Evolutionary conservation across 2,888 invertebrate species (phyloP).

Genomic region (Hirtodrosophila confusa): DNA sequence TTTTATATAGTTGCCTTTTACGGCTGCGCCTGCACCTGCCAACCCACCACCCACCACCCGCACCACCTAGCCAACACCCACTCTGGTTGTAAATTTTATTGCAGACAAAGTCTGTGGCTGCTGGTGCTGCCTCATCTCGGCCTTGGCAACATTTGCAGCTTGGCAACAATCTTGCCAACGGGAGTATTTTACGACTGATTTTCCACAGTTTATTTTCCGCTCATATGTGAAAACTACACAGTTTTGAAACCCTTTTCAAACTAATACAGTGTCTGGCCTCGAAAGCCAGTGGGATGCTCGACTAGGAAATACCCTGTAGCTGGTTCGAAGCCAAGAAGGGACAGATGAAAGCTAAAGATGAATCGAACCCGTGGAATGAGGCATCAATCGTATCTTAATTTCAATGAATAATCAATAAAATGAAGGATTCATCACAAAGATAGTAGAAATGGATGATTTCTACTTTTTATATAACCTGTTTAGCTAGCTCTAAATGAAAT

Average conservation of each 20-base stretch:
- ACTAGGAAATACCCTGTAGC: conserved; percentile 1
- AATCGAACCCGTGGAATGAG: too few species aligned
- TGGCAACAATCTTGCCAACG: conserved; percentile 55
- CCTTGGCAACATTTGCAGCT: conserved; percentile 45
- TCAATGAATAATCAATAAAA: too few species aligned
- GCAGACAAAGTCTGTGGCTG: conserved; percentile 18
- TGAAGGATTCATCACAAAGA: too few species aligned
- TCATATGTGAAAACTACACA: conserved; percentile 30
- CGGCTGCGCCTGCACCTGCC: conserved; percentile 36
- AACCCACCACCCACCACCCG: conserved; percentile 7
- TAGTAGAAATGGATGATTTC: too few species aligned
- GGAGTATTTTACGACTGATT: conserved; percentile 46
- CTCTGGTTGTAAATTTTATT: conserved; percentile 52
- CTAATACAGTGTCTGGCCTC: conserved; percentile 33
- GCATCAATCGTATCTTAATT: too few species aligned
- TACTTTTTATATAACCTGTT: too few species aligned
- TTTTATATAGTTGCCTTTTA: conserved; percentile 59
- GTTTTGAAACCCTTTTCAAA: conserved; percentile 40
- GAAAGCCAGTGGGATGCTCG: not conserved
- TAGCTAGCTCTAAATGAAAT: too few species aligned
- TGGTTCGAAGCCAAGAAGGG: not conserved
- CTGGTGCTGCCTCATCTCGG: conserved; percentile 3
- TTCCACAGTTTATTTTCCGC: conserved; percentile 24
- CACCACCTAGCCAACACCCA: conserved; percentile 16
- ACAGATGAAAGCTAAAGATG: too few species aligned